phyloP scores from a whole-genome alignment of 1,140 invertebrate genomes.

The Ceratina australensis region DNA sequence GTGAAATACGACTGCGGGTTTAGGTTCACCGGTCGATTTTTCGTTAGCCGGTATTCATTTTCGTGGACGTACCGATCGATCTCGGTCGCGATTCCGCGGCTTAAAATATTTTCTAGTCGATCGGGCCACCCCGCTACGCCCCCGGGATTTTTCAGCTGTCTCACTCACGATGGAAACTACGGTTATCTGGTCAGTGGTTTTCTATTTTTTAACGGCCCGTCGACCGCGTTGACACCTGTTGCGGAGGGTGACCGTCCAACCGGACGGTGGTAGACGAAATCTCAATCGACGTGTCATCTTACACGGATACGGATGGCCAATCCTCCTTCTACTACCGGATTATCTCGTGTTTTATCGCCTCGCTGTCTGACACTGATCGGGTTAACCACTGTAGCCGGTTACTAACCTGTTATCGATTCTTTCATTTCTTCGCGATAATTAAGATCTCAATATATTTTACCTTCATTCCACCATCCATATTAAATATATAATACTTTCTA shows the following conservation, averaged over 20 bases:
- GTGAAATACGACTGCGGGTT: slow-evolving; percentile 4
- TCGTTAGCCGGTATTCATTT: slow-evolving; percentile 7
- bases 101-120: slow-evolving; percentile 47
- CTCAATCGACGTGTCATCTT: slow-evolving; percentile 40
- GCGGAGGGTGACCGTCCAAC: slow-evolving; percentile 34
- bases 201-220: slow-evolving; percentile 50
- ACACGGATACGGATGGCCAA: not conserved
- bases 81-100: slow-evolving; percentile 1
- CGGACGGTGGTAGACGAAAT: slow-evolving; percentile 30
- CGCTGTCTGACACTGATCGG: not conserved
- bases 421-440: too few relatives aligned
- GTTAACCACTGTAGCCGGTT: not conserved
- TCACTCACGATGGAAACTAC: slow-evolving; percentile 15
- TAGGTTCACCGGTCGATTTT: not conserved
- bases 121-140: not conserved
- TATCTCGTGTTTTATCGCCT: not conserved
- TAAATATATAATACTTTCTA: too few relatives aligned
- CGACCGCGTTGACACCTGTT: slow-evolving; percentile 54
- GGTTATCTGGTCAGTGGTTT: slow-evolving; percentile 33
- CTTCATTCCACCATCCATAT: too few relatives aligned
- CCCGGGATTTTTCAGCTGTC: slow-evolving; percentile 29
- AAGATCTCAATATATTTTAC: too few relatives aligned
- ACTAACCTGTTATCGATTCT: too few relatives aligned
- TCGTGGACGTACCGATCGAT: slow-evolving; percentile 5
- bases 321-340: not conserved